Conservation (phyloP, 2,113 vertebrate genomes). For the Corvus moneduloides region DNA sequence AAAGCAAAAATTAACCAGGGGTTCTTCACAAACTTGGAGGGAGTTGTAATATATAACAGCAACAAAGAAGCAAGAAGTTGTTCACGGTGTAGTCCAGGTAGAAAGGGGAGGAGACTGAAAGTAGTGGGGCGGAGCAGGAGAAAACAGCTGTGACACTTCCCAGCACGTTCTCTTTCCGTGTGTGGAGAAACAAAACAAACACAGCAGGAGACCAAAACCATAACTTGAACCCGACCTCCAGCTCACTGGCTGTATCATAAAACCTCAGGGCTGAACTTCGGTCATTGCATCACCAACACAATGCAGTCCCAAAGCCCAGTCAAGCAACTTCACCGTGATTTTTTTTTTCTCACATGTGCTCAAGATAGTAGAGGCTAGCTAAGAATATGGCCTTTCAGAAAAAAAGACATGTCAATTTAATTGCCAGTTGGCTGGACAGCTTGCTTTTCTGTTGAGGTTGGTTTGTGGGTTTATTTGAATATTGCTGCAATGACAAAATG, state of each 20-base stretch:
- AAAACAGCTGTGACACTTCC: background rate
- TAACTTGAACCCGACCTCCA: background rate
- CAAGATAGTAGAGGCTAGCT: background rate
- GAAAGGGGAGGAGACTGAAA: background rate
- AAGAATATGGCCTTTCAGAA: background rate
- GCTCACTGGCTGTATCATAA: background rate
- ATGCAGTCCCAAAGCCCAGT: background rate
- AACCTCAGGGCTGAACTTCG: conserved; percentile 12
- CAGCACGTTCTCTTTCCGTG: background rate
- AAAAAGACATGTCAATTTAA: background rate
- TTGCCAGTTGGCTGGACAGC: background rate
- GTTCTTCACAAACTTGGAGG: background rate
- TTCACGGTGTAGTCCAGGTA: background rate
- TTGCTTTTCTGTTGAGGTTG: background rate
- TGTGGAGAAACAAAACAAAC: background rate
- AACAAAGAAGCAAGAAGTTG: background rate
- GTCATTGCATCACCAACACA: background rate
- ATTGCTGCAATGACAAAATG: background rate
- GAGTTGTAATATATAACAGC: background rate
- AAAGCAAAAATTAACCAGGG: background rate
- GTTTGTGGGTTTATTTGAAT: background rate
- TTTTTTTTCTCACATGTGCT: background rate
- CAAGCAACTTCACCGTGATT: background rate
- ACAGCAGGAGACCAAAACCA: background rate
- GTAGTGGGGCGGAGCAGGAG: background rate